Base-by-base conservation (phyloP, 2,888 invertebrate species). In the Platynereis dumerilii region DNA sequence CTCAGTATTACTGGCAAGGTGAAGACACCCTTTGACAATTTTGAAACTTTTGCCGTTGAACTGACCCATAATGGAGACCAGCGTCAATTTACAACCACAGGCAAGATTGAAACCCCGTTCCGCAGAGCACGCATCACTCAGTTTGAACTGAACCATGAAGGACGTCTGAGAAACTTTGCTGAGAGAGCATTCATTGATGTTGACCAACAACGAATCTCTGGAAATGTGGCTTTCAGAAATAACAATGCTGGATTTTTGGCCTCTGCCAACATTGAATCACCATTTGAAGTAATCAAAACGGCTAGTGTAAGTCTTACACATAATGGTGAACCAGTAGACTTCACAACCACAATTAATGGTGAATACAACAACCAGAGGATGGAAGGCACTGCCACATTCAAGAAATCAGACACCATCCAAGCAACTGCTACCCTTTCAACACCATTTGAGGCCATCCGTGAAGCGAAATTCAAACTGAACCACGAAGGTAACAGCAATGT, bases 91-190 rank as follows among this genome's bases (percentile, higher is more conserved):
- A 56, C 58, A 28, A 22, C 63, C 26, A 63, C 66, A 24, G 44
- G 52, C 29, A 20, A 58, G 42, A 58, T 62, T 27, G 39, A 55
- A 24, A 55, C 61, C 15, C 61, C 61, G 22, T 61, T 42, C 61
- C n/a, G 10, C 42, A 55, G n/a, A 17, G 34, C 12, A 34, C 34
- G n/a, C 24, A n/a, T 17, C 3, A 34, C n/a, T 7, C n/a, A 58
- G n/a, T 64, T 64, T 34, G 58, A 56, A 1, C 53, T 69, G 29
- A 59, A 58, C 45, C 70, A 70, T 55, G 55, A 60, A 24, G 70
- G 70, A 48, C 22, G 53, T 15, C 10, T 55, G 26, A 58, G 29
- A 42, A 62, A 69, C 64, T 54, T 64, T 70, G 60, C 20, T 34
- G 34, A 34, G 34, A 34, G 34, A 12, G 34, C 34, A 5, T 34